Evolutionary conservation across 2,888 invertebrate genomes (phyloP).

Genomic region (Bibio marci): DNA sequence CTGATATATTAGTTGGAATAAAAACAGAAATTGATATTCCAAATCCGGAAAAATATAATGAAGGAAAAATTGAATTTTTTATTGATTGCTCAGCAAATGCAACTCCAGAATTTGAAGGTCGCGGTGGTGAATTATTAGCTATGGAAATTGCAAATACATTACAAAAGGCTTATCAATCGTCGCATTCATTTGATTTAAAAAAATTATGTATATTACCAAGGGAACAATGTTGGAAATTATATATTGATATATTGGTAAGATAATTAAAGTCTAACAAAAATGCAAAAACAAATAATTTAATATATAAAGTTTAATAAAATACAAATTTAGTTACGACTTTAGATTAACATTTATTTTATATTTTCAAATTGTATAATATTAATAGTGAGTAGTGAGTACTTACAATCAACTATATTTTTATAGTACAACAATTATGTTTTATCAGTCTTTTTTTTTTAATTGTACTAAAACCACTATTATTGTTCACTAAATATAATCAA

Average conservation of each 20-base stretch:
- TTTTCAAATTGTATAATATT: too few species aligned
- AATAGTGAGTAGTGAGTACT: too few species aligned
- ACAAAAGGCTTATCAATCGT: conserved; percentile 60
- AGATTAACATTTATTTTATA: too few species aligned
- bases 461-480: too few species aligned
- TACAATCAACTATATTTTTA: too few species aligned
- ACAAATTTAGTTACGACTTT: too few species aligned
- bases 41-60: conserved; percentile 47
- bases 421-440: too few species aligned
- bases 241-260: conserved; percentile 73
- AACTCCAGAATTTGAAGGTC: conserved; percentile 88
- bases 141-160: conserved; percentile 67
- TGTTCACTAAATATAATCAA: too few species aligned
- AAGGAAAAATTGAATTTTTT: conserved; percentile 86
- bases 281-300: too few species aligned
- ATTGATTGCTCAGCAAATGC: conserved; percentile 98
- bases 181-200: conserved; percentile 57
- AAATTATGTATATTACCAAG: conserved; percentile 68
- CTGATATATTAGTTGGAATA: conserved; percentile 84
- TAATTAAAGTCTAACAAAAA: too few species aligned
- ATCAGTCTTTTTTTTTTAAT: too few species aligned
- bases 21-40: conserved; percentile 81
- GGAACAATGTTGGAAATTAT: conserved; percentile 87
- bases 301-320: too few species aligned
- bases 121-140: conserved; percentile 85